A percentile compares a stretch with the other conserved stretches of the same genome.
These are phyloP conservation scores for Habrosyne pyritoides DNA, from an alignment of 2,888 invertebrate genomes.

Conservation along the genomic window DNA sequence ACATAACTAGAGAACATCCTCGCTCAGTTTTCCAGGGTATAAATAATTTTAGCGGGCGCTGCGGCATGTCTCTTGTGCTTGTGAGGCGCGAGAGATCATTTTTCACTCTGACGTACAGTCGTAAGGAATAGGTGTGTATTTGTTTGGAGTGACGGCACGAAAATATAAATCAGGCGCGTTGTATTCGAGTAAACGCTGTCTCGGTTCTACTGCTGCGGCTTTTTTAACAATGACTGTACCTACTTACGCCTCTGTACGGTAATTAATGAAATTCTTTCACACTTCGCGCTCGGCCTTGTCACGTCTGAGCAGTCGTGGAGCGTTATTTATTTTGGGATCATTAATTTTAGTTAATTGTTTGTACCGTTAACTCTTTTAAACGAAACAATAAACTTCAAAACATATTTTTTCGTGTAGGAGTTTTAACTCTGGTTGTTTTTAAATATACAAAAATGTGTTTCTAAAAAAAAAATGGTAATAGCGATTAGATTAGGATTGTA, in stretches of 20 bases:
- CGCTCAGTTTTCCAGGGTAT: slow-evolving; percentile 35
- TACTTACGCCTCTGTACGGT: slow-evolving; percentile 1
- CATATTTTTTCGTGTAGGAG: too few species aligned
- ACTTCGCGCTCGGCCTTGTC: slow-evolving; percentile 1
- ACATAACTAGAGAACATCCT: slow-evolving; percentile 36
- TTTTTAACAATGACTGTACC: slow-evolving; percentile 8
- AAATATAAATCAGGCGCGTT: slow-evolving; percentile 60
- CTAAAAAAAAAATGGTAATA: too few species aligned
- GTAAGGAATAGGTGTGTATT: slow-evolving; percentile 48
- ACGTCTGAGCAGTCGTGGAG: not conserved
- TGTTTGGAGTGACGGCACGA: slow-evolving; percentile 56
- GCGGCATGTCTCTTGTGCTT: slow-evolving; percentile 30
- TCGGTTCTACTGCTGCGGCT: slow-evolving; percentile 5
- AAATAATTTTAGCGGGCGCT: slow-evolving; percentile 50
- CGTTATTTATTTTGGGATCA: slow-evolving; percentile 7
- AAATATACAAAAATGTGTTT: too few species aligned
- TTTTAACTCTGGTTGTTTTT: not conserved
- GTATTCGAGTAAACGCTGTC: slow-evolving; percentile 11
- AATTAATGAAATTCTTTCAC: slow-evolving; percentile 9
- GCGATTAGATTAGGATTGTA: too few species aligned
- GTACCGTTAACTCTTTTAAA: slow-evolving; percentile 8
- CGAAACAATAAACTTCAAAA: too few species aligned
- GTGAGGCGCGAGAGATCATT: slow-evolving; percentile 51
- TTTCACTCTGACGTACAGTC: slow-evolving; percentile 48
- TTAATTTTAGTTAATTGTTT: slow-evolving; percentile 7